Percentiles rank a stretch among this genome's conserved stretches.
Conservation (phyloP, 2,888 invertebrate species). For the Limnephilus lunatus region DNA sequence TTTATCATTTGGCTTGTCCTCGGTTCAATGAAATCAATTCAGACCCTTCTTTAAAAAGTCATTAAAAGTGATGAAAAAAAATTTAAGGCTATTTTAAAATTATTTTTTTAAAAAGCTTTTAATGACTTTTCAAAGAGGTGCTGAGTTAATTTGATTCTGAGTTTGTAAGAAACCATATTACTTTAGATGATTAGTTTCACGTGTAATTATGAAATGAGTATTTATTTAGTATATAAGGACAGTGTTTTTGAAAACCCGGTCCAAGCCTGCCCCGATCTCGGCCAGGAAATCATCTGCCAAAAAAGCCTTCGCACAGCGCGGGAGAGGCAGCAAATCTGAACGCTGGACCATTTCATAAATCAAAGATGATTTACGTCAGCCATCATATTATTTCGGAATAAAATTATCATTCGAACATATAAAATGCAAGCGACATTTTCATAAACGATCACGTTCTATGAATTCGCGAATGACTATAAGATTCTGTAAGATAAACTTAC, state of each 20-base stretch:
- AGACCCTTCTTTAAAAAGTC: no score
- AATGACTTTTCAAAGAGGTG: no score
- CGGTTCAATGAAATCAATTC: no score
- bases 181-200: not conserved
- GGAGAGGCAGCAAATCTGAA: not conserved
- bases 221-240: not conserved
- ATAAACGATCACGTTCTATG: slow-evolving; percentile 2
- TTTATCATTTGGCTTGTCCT: no score
- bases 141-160: no score
- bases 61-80: no score
- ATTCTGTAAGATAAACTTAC: not conserved
- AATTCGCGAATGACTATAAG: not conserved
- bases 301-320: not conserved
- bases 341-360: slow-evolving; percentile 39
- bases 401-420: slow-evolving; percentile 38
- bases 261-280: not conserved
- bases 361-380: slow-evolving; percentile 48
- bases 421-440: slow-evolving; percentile 12
- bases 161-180: no score
- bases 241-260: not conserved
- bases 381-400: slow-evolving; percentile 48
- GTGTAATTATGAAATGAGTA: not conserved
- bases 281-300: not conserved
- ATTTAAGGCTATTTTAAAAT: no score
- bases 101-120: no score